Evolutionary conservation across 2,113 vertebrate species (phyloP).

Genomic region (Saguinus imperator): DNA sequence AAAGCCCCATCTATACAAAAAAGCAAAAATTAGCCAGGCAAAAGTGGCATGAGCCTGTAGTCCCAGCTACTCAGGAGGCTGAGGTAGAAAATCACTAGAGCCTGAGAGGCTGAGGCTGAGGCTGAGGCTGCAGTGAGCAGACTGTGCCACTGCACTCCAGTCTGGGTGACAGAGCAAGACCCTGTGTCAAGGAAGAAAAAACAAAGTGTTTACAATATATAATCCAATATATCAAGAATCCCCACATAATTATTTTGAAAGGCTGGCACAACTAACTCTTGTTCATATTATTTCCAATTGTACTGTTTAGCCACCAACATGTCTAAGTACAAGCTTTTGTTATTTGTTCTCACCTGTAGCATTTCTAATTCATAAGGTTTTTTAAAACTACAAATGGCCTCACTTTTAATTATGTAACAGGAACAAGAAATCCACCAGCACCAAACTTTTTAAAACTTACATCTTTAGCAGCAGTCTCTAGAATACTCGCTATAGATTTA

Average conservation of each 20-base stretch:
- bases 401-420: slow-evolving; percentile 47
- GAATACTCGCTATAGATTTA: slow-evolving; percentile 61
- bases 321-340: slow-evolving; percentile 20
- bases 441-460: slow-evolving; percentile 65
- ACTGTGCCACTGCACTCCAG: too few relatives aligned
- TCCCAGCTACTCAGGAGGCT: too few relatives aligned
- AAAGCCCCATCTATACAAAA: too few relatives aligned
- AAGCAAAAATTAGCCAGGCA: too few relatives aligned
- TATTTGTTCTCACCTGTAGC: slow-evolving; percentile 8
- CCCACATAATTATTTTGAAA: neutral
- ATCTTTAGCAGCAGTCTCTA: slow-evolving; percentile 73
- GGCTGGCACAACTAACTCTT: slow-evolving; percentile 5
- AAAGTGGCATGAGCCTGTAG: too few relatives aligned
- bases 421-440: slow-evolving; percentile 76
- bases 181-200: neutral
- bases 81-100: too few relatives aligned
- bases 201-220: neutral
- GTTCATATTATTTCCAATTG: slow-evolving; percentile 22
- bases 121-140: too few relatives aligned
- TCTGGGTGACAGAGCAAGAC: too few relatives aligned
- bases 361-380: neutral
- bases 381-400: neutral
- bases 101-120: too few relatives aligned
- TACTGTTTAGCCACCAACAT: neutral
- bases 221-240: neutral